Base-by-base conservation (phyloP, 2,888 invertebrate genomes). In the Acrobeloides nanus region DNA sequence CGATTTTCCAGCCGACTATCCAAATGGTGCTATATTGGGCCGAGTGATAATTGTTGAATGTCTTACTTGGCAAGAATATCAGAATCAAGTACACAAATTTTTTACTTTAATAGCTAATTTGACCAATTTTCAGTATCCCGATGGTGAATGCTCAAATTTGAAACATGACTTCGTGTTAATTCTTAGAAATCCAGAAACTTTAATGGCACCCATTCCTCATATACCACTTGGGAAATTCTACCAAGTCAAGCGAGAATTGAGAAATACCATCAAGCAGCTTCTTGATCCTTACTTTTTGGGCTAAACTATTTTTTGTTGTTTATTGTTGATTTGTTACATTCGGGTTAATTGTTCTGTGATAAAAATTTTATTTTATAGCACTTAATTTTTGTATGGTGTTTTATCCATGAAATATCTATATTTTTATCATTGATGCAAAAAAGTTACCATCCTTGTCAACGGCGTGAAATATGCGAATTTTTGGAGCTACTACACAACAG, bases 171-270 rank as follows among this genome's bases (percentile, higher is more conserved):
- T 43, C 20, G 38, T 43, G 10, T n/a, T 43, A 17, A 39, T 45
- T 12, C 17, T 45, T 20, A 20, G 31, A 12, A 12, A 10, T 3
- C 43, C 21, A 12, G 43, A 43, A 38, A 24, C n/a, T 7, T 27
- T 43, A 7, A 6, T 38, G 10, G 20, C 6, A 7, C 43, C 43
- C 17, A 10, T 43, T 20, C 25, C 27, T 40, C 24, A 12, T n/a
- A 12, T 21, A n/a, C 20, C 41, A 10, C 17, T 27, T 10, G 26
- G 40, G n/a, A 39, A 46, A 10, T 44, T 64, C 21, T 62, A 60
- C 39, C 59, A 63, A 26, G 38, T 65, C 44, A 63, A 63, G 43
- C 46, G 52, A 35, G 48, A 51, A 21, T 42, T 59, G 52, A 53
- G 50, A n/a, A 27, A 50, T 26, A 44, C 56, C 5, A 26, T 62